Evolutionary conservation across 2,888 invertebrate genomes (phyloP), one percentile per base, ranked within the genome.

Genomic region (Hypsopygia costalis): DNA sequence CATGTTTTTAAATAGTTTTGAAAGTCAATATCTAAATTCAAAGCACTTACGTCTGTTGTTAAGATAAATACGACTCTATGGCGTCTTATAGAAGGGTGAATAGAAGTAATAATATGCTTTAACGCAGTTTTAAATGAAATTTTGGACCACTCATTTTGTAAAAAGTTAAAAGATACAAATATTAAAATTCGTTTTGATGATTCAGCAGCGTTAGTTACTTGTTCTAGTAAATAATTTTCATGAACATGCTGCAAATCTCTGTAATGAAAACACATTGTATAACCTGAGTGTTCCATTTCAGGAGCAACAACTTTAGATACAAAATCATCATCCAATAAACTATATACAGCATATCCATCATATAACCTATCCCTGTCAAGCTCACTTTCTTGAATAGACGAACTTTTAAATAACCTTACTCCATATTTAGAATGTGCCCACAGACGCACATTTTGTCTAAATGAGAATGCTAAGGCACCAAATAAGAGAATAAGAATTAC

Each of bases 321-420:
- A 71, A 90, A 93, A 90, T 89, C 93, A 78, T 90, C 95, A 89
- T 96, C 96, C 59, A 94, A 91, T 62, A 93, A 92, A 81, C 94
- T 94, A 87, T 97, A 97, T 36, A 95, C 93, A 69, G 97, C 92
- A 79, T 97, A 97, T 47, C 95, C 96, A 81, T 97, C 97, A 79
- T 94, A 96, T 39, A 95, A 87, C 54, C 94, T 91, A 65, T 94
- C 93, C 55, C 89, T 81, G 64, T 91, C 90, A 20, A 92, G 73
- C 62, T 92, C 89, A 70, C 90, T 90, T 55, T 90, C 89, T 58
- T 89, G 87, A 44, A 90, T 82, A 46, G 90, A 85, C 55, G 85
- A 80, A 73, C 91, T 91, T 81, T 93, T 93, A 67, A 94, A 94
- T 52, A 95, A 86, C 44, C 95, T 90, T 21, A 95, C 91, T 31